phyloP scores from a whole-genome alignment of 2,113 vertebrate genomes.

The Zingel zingel region DNA sequence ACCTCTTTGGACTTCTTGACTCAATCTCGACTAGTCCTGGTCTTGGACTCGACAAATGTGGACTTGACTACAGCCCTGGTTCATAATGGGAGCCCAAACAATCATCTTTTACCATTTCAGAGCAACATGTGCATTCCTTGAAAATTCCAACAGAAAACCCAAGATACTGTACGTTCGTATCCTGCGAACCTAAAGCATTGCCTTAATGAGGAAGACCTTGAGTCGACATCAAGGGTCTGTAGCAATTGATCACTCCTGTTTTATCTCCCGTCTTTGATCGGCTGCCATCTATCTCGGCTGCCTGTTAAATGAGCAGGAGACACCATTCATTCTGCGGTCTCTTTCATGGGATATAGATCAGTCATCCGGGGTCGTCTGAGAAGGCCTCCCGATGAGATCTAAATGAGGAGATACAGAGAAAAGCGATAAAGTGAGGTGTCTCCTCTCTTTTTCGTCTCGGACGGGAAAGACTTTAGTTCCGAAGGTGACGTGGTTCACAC shows the following conservation, averaged over 20 bases:
- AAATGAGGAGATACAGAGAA: slow-evolving; percentile 47
- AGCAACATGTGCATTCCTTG: slow-evolving; percentile 4
- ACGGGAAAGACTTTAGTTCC: slow-evolving; percentile 9
- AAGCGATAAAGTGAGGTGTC: slow-evolving; percentile 19
- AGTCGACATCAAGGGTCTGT: slow-evolving; percentile 32
- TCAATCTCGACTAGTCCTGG: too few species aligned
- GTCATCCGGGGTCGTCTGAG: slow-evolving; percentile 46
- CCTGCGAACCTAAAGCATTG: neutral
- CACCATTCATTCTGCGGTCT: slow-evolving; percentile 54
- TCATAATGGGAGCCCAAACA: neutral
- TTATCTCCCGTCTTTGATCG: slow-evolving; percentile 72
- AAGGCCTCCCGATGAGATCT: slow-evolving; percentile 57
- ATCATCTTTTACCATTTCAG: neutral
- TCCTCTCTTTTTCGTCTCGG: neutral
- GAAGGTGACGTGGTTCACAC: slow-evolving; percentile 24
- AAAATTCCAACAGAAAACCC: neutral
- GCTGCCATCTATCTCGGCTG: slow-evolving; percentile 69
- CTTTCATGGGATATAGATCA: slow-evolving; percentile 69
- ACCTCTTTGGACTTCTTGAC: too few species aligned
- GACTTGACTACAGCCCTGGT: too few species aligned
- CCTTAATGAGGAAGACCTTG: slow-evolving; percentile 62
- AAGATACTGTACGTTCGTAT: neutral
- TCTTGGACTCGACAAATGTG: too few species aligned
- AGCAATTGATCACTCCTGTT: slow-evolving; percentile 53
- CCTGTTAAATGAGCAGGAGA: slow-evolving; percentile 67